Evolutionary conservation across 1,140 invertebrate genomes (phyloP).

Genomic region (Micrasema minimum): DNA sequence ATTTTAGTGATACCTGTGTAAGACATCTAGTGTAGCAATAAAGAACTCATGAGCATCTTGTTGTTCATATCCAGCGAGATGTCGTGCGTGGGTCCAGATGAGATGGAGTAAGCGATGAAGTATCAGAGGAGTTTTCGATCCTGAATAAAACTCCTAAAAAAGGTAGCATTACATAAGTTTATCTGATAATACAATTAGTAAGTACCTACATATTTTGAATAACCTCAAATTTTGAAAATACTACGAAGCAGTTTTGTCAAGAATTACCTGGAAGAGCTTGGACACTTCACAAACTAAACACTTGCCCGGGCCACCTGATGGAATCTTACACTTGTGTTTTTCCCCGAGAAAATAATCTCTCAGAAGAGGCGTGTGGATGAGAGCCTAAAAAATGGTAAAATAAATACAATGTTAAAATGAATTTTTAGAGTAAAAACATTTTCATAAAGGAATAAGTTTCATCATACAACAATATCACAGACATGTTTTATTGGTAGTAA

Average conservation of each 20-base stretch:
- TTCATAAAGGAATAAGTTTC: no score
- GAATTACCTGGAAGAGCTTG: conserved; percentile 76
- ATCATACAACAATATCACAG: no score
- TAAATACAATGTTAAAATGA: neutral
- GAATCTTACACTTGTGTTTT: conserved; percentile 83
- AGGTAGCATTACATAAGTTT: no score
- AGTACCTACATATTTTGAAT: no score
- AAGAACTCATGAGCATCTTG: conserved; percentile 99
- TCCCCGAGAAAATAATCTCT: conserved; percentile 96
- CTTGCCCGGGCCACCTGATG: conserved; percentile 65
- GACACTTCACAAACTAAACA: conserved; percentile 96
- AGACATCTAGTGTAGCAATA: conserved; percentile 91
- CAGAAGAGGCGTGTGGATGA: conserved; percentile 94
- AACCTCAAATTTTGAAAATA: no score
- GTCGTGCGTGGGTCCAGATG: conserved; percentile 96
- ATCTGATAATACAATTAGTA: no score
- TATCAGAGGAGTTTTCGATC: conserved; percentile 86
- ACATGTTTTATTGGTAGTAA: no score
- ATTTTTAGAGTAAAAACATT: no score
- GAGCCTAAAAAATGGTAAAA: conserved; percentile 73
- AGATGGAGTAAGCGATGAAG: conserved; percentile 90
- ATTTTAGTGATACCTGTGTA: conserved; percentile 78
- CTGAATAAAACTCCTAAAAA: conserved; percentile 89
- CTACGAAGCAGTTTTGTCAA: no score
- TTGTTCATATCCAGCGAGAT: conserved; percentile 96